These are phyloP conservation scores for Rostratula benghalensis DNA, from an alignment of 2,113 vertebrate genomes.

Conservation along the genomic window DNA sequence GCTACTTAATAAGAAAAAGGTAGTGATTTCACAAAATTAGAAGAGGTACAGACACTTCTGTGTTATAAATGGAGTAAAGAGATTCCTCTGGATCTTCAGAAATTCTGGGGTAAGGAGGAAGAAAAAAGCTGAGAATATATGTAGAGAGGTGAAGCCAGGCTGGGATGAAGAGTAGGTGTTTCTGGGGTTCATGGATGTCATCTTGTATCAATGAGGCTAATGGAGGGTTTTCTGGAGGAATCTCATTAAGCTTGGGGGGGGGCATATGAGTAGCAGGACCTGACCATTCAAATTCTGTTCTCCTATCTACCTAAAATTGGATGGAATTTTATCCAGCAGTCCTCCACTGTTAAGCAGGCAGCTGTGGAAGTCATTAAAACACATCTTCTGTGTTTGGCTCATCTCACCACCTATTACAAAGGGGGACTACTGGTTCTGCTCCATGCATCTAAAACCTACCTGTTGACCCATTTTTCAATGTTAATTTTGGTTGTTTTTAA, in stretches of 20 bases:
- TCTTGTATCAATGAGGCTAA: not conserved
- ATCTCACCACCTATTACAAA: not conserved
- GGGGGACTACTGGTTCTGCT: not conserved
- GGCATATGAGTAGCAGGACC: not conserved
- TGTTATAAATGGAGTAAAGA: not conserved
- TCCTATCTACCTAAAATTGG: not conserved
- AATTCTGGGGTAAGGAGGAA: not conserved
- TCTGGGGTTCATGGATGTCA: not conserved
- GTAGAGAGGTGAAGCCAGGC: not conserved
- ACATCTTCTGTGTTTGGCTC: not conserved
- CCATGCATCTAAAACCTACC: not conserved
- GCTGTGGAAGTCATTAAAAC: not conserved
- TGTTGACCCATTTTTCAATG: not conserved
- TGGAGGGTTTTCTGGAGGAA: not conserved
- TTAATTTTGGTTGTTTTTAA: not conserved
- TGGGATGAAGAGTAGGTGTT: not conserved
- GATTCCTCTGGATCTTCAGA: not conserved
- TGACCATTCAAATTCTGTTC: not conserved
- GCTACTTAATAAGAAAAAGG: not conserved
- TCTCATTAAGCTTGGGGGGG: not conserved
- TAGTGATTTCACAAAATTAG: not conserved
- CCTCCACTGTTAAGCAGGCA: not conserved
- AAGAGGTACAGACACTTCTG: not conserved
- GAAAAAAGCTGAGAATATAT: not conserved
- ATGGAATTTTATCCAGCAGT: not conserved